phyloP scores from a whole-genome alignment of 2,888 invertebrate genomes.

The Nipponacmea schrenckii region DNA sequence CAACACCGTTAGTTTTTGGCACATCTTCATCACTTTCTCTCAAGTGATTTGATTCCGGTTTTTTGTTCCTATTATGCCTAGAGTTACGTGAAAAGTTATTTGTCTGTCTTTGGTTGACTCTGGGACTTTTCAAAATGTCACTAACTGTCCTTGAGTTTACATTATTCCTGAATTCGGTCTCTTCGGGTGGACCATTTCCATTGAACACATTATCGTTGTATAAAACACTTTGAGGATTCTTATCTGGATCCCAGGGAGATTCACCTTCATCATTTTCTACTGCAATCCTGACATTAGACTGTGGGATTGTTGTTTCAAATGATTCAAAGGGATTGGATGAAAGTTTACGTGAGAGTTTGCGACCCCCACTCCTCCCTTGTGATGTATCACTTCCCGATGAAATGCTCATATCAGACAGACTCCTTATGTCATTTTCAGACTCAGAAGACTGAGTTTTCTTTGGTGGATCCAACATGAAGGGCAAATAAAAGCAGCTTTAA shows the following conservation, averaged over 20 bases:
- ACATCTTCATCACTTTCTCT: slow-evolving; percentile 58
- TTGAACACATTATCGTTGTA: slow-evolving; percentile 26
- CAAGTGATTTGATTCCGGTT: slow-evolving; percentile 56
- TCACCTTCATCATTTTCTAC: slow-evolving; percentile 13
- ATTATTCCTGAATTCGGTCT: not conserved
- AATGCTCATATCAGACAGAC: slow-evolving; percentile 32
- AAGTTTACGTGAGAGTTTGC: slow-evolving; percentile 18
- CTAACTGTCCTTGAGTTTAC: not conserved
- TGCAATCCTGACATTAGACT: slow-evolving; percentile 17
- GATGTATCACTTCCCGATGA: slow-evolving; percentile 36
- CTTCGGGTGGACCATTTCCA: slow-evolving; percentile 13
- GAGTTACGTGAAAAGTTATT: slow-evolving; percentile 51
- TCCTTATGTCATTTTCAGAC: not conserved
- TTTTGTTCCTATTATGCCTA: slow-evolving; percentile 49
- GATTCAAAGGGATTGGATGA: slow-evolving; percentile 28
- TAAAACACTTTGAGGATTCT: slow-evolving; percentile 8
- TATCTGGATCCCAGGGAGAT: slow-evolving; percentile 12
- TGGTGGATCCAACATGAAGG: not conserved
- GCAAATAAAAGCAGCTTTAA: too few relatives aligned
- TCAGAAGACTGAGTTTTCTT: slow-evolving; percentile 11
- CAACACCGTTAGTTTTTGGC: slow-evolving; percentile 12
- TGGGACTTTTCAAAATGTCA: not conserved
- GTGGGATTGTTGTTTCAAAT: slow-evolving; percentile 13
- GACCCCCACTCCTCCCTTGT: slow-evolving; percentile 18
- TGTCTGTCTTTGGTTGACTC: not conserved